A percentile compares a stretch with the other conserved stretches of the same genome.
phyloP scores from a whole-genome alignment of 2,797 vertebrate genomes.

The Jordanella pulchra region DNA sequence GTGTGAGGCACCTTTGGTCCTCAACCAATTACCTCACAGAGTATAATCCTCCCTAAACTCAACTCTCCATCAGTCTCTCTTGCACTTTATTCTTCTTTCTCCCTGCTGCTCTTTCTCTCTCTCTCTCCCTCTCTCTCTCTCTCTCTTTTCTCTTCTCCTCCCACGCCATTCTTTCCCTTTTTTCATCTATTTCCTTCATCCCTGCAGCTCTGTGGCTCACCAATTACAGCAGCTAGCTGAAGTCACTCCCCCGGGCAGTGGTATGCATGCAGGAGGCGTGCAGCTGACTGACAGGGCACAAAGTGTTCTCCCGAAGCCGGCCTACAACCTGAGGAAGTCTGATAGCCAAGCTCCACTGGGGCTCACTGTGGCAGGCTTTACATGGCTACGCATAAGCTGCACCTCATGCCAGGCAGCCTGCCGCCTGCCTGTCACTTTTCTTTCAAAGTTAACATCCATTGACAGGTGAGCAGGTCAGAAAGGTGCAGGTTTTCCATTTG shows the following conservation, averaged over 20 bases:
- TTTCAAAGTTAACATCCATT: slow-evolving; percentile 23
- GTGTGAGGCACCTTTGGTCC: slow-evolving; percentile 64
- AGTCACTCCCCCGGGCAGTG: slow-evolving; percentile 49
- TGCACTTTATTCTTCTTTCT: slow-evolving; percentile 45
- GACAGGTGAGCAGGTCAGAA: slow-evolving; percentile 16
- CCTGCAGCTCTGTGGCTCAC: slow-evolving; percentile 54
- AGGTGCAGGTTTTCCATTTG: slow-evolving; percentile 18
- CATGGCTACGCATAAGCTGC: slow-evolving; percentile 34
- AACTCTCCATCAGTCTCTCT: slow-evolving; percentile 33
- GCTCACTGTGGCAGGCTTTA: slow-evolving; percentile 30
- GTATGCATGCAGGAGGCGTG: slow-evolving; percentile 50
- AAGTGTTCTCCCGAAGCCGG: slow-evolving; percentile 44
- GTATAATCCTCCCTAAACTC: slow-evolving; percentile 63
- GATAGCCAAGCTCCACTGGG: slow-evolving; percentile 49
- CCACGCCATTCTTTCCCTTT: slow-evolving; percentile 40
- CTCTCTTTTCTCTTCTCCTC: slow-evolving; percentile 51
- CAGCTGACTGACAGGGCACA: slow-evolving; percentile 53
- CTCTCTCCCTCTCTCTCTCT: slow-evolving; percentile 48
- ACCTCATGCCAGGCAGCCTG: slow-evolving; percentile 17
- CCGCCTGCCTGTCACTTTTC: slow-evolving; percentile 34
- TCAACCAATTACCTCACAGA: slow-evolving; percentile 66
- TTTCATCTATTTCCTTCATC: slow-evolving; percentile 61
- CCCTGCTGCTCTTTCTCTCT: slow-evolving; percentile 41
- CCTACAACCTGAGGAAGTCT: slow-evolving; percentile 43
- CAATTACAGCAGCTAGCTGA: slow-evolving; percentile 67